A percentile compares a stretch with the other conserved stretches of the same genome.
Conservation (phyloP, 2,113 vertebrate species). For the Vimba vimba region DNA sequence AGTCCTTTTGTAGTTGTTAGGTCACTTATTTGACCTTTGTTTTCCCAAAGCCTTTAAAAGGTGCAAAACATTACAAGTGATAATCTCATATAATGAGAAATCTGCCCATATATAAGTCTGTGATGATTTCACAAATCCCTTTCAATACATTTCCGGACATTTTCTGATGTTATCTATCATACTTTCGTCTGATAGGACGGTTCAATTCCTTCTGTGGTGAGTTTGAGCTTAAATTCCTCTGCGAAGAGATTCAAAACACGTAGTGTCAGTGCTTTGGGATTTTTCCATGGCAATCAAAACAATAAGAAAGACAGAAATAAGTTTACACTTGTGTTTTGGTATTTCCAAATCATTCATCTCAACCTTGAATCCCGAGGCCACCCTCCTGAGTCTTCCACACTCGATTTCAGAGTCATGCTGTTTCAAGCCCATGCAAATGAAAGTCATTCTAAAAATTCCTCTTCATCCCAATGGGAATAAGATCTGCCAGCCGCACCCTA, state of each 20-base stretch:
- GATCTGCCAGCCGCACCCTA: conserved; percentile 56
- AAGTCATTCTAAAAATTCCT: conserved; percentile 61
- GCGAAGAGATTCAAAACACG: background rate
- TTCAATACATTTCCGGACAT: background rate
- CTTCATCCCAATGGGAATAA: conserved; percentile 59
- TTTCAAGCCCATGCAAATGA: conserved; percentile 70
- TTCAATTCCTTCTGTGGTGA: background rate
- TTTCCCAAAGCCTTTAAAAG: background rate
- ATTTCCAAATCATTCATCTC: background rate
- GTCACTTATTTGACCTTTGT: background rate
- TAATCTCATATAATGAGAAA: background rate
- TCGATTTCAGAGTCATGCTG: conserved; percentile 51
- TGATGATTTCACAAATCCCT: background rate
- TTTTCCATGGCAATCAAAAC: background rate
- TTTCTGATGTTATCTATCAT: background rate
- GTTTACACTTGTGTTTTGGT: background rate
- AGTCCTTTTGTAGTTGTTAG: background rate
- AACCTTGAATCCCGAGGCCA: background rate
- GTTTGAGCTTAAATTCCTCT: background rate
- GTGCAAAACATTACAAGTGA: background rate
- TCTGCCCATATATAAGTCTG: background rate
- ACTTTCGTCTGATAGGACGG: background rate
- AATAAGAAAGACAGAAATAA: background rate
- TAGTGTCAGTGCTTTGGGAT: background rate
- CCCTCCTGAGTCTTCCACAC: background rate